These are phyloP conservation scores for Halisarca cf. caerulea DNA, from an alignment of 37 sponge, comb jelly and placozoan genomes.

Conservation along the genomic window DNA sequence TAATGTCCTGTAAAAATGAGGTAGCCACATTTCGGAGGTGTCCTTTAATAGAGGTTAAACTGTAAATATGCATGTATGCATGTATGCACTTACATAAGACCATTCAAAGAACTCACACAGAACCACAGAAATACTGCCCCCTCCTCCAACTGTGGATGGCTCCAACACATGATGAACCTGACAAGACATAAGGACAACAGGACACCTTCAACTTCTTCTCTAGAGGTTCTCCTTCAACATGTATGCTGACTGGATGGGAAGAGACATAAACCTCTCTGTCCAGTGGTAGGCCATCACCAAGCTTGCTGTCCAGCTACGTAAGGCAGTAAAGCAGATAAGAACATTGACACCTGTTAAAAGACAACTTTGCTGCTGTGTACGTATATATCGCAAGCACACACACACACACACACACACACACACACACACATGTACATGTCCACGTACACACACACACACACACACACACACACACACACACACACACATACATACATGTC, in stretches of 20 bases:
- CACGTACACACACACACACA: background rate
- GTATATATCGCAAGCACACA: too few relatives aligned
- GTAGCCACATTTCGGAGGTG: too few relatives aligned
- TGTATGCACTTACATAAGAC: background rate
- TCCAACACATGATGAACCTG: background rate
- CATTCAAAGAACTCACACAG: background rate
- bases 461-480: constrained; percentile 25
- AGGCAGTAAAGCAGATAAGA: too few relatives aligned
- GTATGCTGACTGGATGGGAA: too few relatives aligned
- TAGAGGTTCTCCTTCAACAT: background rate
- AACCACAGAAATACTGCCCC: constrained; percentile 21
- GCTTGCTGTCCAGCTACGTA: too few relatives aligned
- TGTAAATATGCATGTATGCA: background rate
- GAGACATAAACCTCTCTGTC: too few relatives aligned
- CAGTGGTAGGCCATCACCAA: too few relatives aligned
- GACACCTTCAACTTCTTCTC: background rate
- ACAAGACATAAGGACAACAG: background rate
- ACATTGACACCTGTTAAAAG: too few relatives aligned
- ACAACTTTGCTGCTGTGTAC: too few relatives aligned
- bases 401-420: background rate
- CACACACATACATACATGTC: constrained; percentile 1
- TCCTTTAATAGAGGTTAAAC: too few relatives aligned
- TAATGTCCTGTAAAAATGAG: too few relatives aligned
- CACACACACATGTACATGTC: background rate
- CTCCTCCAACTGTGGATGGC: constrained; percentile 13